These are phyloP conservation scores for Ridgeia piscesae DNA, from an alignment of 1,140 invertebrate species.

Conservation along the genomic window DNA sequence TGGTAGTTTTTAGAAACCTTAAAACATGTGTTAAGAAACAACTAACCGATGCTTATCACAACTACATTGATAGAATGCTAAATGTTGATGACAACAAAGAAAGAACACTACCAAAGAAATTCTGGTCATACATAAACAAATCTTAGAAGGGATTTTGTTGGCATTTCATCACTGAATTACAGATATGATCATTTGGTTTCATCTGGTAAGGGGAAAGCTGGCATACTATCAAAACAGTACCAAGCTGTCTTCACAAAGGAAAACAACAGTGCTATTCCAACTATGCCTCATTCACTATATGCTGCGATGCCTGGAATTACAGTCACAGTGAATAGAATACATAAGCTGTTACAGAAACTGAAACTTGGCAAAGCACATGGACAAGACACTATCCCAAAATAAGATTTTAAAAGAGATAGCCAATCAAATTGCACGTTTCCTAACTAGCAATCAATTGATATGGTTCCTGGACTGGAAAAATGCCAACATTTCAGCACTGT, in stretches of 20 bases:
- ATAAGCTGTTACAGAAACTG: background rate
- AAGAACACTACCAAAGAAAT: background rate
- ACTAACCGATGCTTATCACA: background rate
- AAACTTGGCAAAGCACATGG: background rate
- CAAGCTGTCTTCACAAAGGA: background rate
- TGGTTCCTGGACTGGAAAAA: background rate
- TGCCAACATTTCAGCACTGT: background rate
- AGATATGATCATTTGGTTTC: background rate
- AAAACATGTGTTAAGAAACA: background rate
- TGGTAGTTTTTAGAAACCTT: background rate
- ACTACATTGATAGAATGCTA: background rate
- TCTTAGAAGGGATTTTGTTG: background rate
- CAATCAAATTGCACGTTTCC: background rate
- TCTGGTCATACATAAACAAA: background rate
- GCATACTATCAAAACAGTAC: background rate
- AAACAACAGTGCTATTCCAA: background rate
- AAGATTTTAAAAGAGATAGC: background rate
- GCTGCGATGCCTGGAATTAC: background rate
- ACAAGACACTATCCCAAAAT: background rate
- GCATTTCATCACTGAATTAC: background rate
- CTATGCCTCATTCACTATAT: background rate
- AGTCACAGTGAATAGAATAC: background rate
- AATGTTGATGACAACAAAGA: background rate
- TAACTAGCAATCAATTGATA: background rate
- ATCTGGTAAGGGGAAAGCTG: background rate